phyloP scores from a whole-genome alignment of 2,888 invertebrate species.

The Drosophila pseudotakahashii region DNA sequence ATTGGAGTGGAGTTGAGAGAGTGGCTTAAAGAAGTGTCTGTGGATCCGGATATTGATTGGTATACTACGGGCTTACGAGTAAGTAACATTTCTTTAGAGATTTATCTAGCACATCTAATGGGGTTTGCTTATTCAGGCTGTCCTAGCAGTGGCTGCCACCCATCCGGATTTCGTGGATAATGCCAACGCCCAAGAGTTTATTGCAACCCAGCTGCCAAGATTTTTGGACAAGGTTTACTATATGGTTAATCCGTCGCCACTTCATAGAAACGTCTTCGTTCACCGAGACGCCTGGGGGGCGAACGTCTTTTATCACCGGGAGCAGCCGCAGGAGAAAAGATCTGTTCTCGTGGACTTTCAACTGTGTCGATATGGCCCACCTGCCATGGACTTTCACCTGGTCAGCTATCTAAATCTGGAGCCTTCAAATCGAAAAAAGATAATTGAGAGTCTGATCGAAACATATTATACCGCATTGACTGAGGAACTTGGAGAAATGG shows the following conservation, averaged over 20 bases:
- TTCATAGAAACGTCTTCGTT: constrained; percentile 85
- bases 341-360: constrained; percentile 83
- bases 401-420: constrained; percentile 77
- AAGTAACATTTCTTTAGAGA: background rate
- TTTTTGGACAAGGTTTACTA: constrained; percentile 67
- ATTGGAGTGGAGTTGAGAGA: constrained; percentile 68
- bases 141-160: constrained; percentile 62
- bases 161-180: constrained; percentile 58
- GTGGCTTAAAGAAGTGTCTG: constrained; percentile 68
- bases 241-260: constrained; percentile 79
- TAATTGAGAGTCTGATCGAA: constrained; percentile 47
- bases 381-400: constrained; percentile 81
- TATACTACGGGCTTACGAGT: constrained; percentile 75
- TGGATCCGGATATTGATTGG: constrained; percentile 68
- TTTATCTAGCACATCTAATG: background rate
- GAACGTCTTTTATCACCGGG: constrained; percentile 80
- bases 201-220: constrained; percentile 70
- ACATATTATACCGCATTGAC: constrained; percentile 73
- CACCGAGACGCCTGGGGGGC: constrained; percentile 84
- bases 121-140: constrained; percentile 47
- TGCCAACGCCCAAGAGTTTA: constrained; percentile 61
- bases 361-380: constrained; percentile 80
- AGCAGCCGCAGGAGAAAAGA: constrained; percentile 44
- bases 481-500: constrained; percentile 71
- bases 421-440: constrained; percentile 53